A percentile compares a stretch with the other conserved stretches of the same genome.
These are phyloP conservation scores for Urosaurus nigricauda DNA, from an alignment of 2,797 vertebrate genomes.

Conservation along the genomic window DNA sequence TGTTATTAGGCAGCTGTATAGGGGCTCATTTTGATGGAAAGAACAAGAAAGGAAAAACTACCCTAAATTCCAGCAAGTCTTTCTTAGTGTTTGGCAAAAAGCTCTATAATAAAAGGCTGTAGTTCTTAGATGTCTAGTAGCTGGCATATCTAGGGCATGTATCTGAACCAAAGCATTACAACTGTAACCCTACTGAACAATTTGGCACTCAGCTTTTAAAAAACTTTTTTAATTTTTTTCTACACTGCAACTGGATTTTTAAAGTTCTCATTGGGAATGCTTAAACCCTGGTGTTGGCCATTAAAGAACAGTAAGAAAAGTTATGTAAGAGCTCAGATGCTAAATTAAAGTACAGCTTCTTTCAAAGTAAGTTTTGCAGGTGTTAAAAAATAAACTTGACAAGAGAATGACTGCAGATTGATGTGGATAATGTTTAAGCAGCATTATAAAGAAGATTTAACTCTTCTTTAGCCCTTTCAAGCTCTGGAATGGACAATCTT, in stretches of 20 bases:
- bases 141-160: background rate
- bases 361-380: background rate
- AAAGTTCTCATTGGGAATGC: background rate
- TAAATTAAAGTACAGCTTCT: background rate
- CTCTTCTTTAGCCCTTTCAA: background rate
- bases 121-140: background rate
- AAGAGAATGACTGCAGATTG: background rate
- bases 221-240: no score
- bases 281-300: background rate
- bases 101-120: constrained; percentile 56
- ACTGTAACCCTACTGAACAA: background rate
- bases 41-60: background rate
- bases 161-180: background rate
- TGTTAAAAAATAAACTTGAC: background rate
- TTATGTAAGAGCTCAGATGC: background rate
- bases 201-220: background rate
- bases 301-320: background rate
- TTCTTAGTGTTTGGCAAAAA: constrained; percentile 11
- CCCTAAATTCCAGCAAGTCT: background rate
- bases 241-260: background rate
- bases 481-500: no score
- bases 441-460: constrained; percentile 1
- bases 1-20: background rate
- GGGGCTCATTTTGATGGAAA: background rate
- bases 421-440: background rate